Evolutionary conservation across 2,113 vertebrate species (phyloP).

Genomic region (Prolemur simus): DNA sequence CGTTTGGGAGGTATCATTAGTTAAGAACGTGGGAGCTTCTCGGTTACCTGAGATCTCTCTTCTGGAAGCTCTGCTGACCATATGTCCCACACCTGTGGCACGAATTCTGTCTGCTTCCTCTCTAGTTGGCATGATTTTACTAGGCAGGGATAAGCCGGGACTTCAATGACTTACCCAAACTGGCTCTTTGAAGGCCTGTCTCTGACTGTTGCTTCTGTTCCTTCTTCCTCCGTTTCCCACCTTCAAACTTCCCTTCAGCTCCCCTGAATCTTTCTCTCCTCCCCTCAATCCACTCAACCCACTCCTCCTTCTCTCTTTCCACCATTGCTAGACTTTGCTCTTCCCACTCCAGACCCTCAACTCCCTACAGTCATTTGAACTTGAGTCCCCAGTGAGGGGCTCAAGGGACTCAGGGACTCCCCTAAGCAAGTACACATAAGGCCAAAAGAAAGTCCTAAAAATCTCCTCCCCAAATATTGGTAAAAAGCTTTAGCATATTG

Average conservation of each 20-base stretch:
- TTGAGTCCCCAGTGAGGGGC: neutral
- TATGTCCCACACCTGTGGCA: fast-evolving
- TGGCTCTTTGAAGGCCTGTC: neutral
- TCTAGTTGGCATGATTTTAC: neutral
- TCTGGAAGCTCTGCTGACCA: neutral
- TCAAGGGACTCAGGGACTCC: neutral
- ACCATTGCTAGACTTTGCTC: neutral
- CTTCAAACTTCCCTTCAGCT: neutral
- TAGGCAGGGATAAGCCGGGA: neutral
- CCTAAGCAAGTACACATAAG: neutral
- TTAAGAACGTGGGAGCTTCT: neutral
- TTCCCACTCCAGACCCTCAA: neutral
- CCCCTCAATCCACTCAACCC: neutral
- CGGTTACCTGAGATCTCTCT: neutral
- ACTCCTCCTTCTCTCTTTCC: neutral
- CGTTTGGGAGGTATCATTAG: neutral
- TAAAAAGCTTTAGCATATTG: neutral
- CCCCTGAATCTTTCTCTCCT: too few relatives aligned
- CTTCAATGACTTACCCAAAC: neutral
- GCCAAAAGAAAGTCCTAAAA: neutral
- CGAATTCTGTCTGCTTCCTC: neutral
- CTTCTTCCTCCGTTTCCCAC: neutral
- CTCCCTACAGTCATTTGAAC: neutral
- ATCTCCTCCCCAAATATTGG: neutral
- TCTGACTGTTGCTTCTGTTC: neutral